Evolutionary conservation across 2,797 vertebrate genomes (phyloP).

Genomic region (Smutsia gigantea): DNA sequence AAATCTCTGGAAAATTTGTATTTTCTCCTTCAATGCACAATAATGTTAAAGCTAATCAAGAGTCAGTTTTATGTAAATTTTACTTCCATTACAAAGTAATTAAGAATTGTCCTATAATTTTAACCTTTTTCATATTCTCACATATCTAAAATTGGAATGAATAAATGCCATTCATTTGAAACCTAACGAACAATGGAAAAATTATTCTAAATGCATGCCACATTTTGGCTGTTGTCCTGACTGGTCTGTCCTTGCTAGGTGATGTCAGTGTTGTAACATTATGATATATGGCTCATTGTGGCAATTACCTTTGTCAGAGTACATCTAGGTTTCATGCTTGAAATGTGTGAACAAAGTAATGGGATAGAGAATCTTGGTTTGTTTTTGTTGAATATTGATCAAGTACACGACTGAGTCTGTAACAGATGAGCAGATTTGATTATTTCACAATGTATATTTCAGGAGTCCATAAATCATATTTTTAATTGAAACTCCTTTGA

Average conservation of each 20-base stretch:
- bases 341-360: constrained; percentile 20
- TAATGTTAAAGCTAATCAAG: constrained; percentile 12
- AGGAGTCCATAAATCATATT: constrained; percentile 1
- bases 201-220: neutral
- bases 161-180: neutral
- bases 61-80: neutral
- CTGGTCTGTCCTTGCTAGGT: constrained; percentile 1
- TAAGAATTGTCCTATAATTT: neutral
- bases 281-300: neutral
- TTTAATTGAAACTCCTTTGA: constrained; percentile 57
- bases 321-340: constrained; percentile 33
- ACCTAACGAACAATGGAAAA: neutral
- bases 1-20: constrained; percentile 36
- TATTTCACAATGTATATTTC: neutral
- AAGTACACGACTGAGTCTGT: neutral
- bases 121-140: neutral
- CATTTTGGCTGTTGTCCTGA: neutral
- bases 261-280: neutral
- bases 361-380: constrained; percentile 28
- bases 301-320: constrained; percentile 55
- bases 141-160: constrained; percentile 4
- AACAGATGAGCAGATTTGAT: constrained; percentile 41
- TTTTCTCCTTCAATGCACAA: constrained; percentile 51
- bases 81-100: constrained; percentile 32
- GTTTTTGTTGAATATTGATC: constrained; percentile 58